A percentile compares a stretch with the other conserved stretches of the same genome.
Conservation (phyloP, 2,888 invertebrate species). For the Agrotis puta region DNA sequence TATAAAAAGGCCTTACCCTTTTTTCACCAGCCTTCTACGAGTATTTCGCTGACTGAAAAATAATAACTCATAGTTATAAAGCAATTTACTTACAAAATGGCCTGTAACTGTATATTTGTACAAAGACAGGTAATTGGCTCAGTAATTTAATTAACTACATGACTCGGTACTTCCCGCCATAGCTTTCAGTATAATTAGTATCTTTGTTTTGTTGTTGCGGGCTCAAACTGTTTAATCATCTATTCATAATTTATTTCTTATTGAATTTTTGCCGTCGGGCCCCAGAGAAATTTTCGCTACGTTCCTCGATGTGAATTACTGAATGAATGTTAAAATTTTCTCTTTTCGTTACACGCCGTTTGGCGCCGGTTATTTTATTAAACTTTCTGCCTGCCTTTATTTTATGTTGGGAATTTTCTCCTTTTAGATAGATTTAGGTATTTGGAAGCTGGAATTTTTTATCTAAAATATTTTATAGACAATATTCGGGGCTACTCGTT, state of each 20-base stretch:
- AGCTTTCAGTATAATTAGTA: slow-evolving; percentile 49
- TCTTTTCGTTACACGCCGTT: slow-evolving; percentile 8
- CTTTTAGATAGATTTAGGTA: neutral
- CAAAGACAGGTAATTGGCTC: slow-evolving; percentile 54
- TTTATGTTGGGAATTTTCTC: neutral
- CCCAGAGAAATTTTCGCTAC: neutral
- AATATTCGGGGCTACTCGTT: too few relatives aligned
- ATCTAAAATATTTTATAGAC: too few relatives aligned
- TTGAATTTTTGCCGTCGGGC: slow-evolving; percentile 20
- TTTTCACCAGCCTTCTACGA: neutral
- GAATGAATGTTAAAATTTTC: slow-evolving; percentile 15
- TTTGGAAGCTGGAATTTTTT: neutral
- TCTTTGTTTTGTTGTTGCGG: slow-evolving; percentile 34
- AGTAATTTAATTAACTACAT: slow-evolving; percentile 59
- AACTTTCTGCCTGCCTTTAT: slow-evolving; percentile 1
- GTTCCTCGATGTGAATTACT: slow-evolving; percentile 8
- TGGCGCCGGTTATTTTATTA: slow-evolving; percentile 17
- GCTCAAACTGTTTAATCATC: slow-evolving; percentile 31
- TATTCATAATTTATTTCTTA: slow-evolving; percentile 41
- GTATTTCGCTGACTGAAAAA: slow-evolving; percentile 17
- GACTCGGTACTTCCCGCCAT: slow-evolving; percentile 45
- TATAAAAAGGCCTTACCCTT: neutral
- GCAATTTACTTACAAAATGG: slow-evolving; percentile 42
- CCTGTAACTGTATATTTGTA: slow-evolving; percentile 17
- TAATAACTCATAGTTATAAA: slow-evolving; percentile 47